Percentiles rank a stretch among this genome's conserved stretches.
These are phyloP conservation scores for Caenorhabditis sp. DNA, from an alignment of 2,888 invertebrate species.

Conservation along the genomic window DNA sequence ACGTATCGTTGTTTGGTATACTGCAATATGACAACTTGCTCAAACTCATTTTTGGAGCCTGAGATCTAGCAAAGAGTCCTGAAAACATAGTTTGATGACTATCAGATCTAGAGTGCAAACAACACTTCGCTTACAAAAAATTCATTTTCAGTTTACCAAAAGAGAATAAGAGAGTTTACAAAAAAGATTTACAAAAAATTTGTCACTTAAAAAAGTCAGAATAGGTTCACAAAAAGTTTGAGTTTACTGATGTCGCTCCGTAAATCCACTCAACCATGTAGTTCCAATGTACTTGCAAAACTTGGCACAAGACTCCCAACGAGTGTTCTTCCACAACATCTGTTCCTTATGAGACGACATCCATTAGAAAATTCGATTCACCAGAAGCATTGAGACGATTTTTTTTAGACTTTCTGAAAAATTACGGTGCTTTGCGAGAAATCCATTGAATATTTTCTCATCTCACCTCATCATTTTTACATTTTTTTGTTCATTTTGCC, in stretches of 20 bases:
- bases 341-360: constrained; percentile 5
- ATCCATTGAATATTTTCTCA: not conserved
- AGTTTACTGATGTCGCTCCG: constrained; percentile 21
- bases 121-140: not conserved
- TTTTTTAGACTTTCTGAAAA: constrained; percentile 12
- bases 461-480: constrained; percentile 11
- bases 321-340: constrained; percentile 1
- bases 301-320: not conserved
- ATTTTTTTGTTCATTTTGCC: constrained; percentile 11
- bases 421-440: not conserved
- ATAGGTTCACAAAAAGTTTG: not conserved
- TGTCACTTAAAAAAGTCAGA: not conserved
- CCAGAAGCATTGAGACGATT: not conserved
- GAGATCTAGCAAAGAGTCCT: no score
- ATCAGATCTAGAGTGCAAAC: no score
- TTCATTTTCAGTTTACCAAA: not conserved
- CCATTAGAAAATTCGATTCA: not conserved
- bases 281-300: constrained; percentile 8
- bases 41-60: no score
- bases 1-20: no score
- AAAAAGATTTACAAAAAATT: not conserved
- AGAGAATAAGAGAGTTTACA: not conserved
- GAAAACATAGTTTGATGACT: no score
- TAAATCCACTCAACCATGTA: constrained; percentile 12
- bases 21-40: no score